phyloP scores from a whole-genome alignment of 2,797 vertebrate genomes.

The Luscinia megarhynchos region DNA sequence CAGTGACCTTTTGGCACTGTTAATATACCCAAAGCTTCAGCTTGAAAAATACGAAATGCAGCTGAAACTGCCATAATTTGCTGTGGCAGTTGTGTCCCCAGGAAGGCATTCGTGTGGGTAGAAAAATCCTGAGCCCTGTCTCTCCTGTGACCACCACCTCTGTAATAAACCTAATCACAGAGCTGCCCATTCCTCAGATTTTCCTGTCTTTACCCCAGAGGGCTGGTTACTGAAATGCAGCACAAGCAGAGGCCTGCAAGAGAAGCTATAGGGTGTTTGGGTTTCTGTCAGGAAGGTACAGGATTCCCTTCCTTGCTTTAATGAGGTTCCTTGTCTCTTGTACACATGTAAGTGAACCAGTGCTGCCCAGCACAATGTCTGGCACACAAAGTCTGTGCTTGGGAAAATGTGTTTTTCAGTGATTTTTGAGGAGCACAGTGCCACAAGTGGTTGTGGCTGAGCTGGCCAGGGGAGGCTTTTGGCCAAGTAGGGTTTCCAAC shows the following conservation, averaged over 20 bases:
- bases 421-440: not conserved
- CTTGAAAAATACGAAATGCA: not conserved
- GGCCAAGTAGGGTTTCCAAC: not conserved
- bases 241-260: not conserved
- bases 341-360: not conserved
- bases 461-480: not conserved
- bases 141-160: not conserved
- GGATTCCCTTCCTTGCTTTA: not conserved
- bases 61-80: not conserved
- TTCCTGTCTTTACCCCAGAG: not conserved
- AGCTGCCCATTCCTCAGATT: not conserved
- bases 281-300: not conserved
- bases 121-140: not conserved
- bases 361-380: not conserved
- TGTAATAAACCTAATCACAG: not conserved
- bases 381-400: not conserved
- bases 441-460: rapidly evolving
- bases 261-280: not conserved
- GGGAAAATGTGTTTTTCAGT: rapidly evolving
- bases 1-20: not conserved
- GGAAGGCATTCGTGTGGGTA: not conserved
- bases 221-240: not conserved
- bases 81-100: not conserved
- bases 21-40: not conserved
- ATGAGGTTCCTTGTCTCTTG: not conserved